Evolutionary conservation across 2,888 invertebrate species (phyloP).

Genomic region (Altica lythri): DNA sequence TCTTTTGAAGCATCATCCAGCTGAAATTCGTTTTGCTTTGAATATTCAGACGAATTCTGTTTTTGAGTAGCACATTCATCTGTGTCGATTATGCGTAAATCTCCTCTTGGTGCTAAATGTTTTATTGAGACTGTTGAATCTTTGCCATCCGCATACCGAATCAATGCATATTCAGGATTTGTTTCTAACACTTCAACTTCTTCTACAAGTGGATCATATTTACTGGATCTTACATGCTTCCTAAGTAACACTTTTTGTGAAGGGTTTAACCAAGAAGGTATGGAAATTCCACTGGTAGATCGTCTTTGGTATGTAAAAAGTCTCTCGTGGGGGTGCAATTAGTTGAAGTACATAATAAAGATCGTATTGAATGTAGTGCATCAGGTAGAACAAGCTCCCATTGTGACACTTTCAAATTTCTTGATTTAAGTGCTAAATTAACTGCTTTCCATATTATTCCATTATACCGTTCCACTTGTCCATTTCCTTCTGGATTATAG

Average conservation of each 20-base stretch:
- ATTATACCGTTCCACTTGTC: constrained; percentile 1
- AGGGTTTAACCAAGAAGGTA: too few species aligned
- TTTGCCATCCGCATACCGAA: background rate
- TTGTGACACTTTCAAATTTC: too few species aligned
- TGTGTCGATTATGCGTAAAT: background rate
- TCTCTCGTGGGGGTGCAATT: too few species aligned
- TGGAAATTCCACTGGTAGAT: too few species aligned
- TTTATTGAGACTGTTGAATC: background rate
- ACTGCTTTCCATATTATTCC: constrained; percentile 2
- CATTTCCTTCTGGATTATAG: constrained; percentile 1
- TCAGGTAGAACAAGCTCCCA: too few species aligned
- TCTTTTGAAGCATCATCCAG: background rate
- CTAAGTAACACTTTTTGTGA: too few species aligned
- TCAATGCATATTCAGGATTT: background rate
- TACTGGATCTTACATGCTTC: too few species aligned
- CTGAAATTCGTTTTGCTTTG: background rate
- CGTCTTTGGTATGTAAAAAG: too few species aligned
- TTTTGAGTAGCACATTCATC: background rate
- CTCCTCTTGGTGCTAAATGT: background rate
- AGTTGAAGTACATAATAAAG: too few species aligned
- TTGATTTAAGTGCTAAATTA: too few species aligned
- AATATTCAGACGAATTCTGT: background rate
- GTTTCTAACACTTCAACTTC: background rate
- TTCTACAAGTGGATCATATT: too few species aligned
- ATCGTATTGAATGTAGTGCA: too few species aligned